Conservation (phyloP, 2,113 vertebrate species). For the Nannospalax galili region DNA sequence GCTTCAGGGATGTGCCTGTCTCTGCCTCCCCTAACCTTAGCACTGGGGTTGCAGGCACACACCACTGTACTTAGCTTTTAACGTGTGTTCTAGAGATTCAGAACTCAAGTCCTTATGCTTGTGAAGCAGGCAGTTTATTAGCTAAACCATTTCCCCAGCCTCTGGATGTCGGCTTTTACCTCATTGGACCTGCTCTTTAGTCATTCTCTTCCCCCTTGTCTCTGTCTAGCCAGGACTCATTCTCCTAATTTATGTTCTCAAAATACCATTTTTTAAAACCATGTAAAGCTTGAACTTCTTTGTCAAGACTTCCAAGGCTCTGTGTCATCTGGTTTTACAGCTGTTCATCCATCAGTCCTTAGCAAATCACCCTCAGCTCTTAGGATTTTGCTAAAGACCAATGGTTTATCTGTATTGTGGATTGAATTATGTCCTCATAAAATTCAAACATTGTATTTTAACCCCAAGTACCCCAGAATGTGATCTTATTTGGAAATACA, state of each 20-base stretch:
- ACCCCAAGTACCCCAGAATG: not conserved
- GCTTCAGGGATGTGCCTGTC: too few species aligned
- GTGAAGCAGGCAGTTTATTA: too few species aligned
- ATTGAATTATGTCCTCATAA: not conserved
- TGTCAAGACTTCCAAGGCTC: not conserved
- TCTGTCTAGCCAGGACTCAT: not conserved
- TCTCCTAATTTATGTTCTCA: not conserved
- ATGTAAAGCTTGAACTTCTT: not conserved
- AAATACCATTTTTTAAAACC: not conserved
- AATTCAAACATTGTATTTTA: not conserved
- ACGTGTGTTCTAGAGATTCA: too few species aligned
- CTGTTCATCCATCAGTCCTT: not conserved
- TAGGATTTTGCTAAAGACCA: not conserved
- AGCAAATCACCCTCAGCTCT: not conserved
- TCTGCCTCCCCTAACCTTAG: too few species aligned
- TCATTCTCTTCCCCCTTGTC: not conserved
- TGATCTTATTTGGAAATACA: not conserved
- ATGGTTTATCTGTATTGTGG: not conserved
- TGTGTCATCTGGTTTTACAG: not conserved
- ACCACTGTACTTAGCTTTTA: too few species aligned
- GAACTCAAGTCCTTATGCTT: too few species aligned
- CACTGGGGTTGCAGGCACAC: too few species aligned
- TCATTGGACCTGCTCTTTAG: not conserved
- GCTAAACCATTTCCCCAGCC: too few species aligned
- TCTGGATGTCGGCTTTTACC: not conserved